Evolutionary conservation across 2,113 vertebrate genomes (phyloP), one percentile per base, ranked within the genome.

Genomic region (Bufo bufo): DNA sequence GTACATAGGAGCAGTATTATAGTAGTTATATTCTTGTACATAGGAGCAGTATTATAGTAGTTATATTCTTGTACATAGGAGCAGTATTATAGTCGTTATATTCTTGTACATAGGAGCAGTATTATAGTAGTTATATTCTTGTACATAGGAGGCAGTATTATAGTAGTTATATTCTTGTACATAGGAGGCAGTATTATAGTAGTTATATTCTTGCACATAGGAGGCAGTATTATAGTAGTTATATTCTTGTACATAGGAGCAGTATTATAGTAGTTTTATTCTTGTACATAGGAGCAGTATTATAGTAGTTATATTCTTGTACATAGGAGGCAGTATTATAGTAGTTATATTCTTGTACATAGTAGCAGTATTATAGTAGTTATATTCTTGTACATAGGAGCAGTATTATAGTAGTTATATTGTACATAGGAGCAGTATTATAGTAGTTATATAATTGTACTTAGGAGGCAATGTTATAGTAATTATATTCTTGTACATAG

Each of bases 341-440:
- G 65, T 66, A 66, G 65, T 66, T 66, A 66, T 66, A 66, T 66
- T 66, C 65, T 66, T 66, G 65, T 66, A 66, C 9, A 23, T 66
- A 66, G 65, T 20, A 23, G 65, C n/a, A 66, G 65, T 66, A 66
- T 66, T 66, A 66, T 66, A 66, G 65, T 66, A 66, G 65, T 23
- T 66, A 66, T 66, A 66, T 66, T 66, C n/a, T 66, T 66, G 65
- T 66, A 66, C 9, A 66, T 66, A 66, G 65, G 11, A 19, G 61
- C 61, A 65, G 61, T 65, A 65, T 65, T 65, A 65, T 65, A 65
- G 61, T 65, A 65, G 61, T 65, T n/a, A 65, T 65, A 65, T 65
- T 58, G 4, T 58, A 58, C 56, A 58, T 58, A 58, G 56, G 56
- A 13, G 56, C 56, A 58, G 56, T 58, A 58, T 58, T 58, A 58